These are phyloP conservation scores for Anolis carolinensis DNA, from an alignment of 2,113 vertebrate species.

Conservation along the genomic window DNA sequence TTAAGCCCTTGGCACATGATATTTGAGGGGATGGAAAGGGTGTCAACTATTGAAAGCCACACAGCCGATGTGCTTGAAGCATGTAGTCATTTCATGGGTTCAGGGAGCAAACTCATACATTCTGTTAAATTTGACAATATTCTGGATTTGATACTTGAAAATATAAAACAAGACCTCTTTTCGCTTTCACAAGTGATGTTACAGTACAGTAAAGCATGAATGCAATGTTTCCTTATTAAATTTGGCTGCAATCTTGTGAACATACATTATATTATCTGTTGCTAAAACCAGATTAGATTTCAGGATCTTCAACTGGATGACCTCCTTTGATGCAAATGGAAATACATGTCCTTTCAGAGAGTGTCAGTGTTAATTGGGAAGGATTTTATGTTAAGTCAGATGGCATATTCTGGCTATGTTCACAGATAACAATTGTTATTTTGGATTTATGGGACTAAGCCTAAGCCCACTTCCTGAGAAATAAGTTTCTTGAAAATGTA, in stretches of 20 bases:
- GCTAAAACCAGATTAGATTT: not conserved
- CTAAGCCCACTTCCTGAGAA: not conserved
- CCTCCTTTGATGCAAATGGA: conserved; percentile 16
- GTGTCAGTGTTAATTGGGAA: not conserved
- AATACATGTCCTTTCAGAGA: conserved; percentile 17
- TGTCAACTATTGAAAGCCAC: conserved; percentile 64
- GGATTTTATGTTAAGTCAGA: conserved; percentile 8
- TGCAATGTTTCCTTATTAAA: not conserved
- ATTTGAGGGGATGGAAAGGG: conserved; percentile 13
- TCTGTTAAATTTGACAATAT: conserved; percentile 51
- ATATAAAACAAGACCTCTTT: conserved; percentile 4
- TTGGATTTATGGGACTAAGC: not conserved
- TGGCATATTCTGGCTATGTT: not conserved
- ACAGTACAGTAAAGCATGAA: conserved; percentile 24
- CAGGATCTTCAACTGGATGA: not conserved
- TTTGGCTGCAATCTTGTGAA: not conserved
- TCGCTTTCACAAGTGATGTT: conserved; percentile 1
- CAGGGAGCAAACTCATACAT: conserved; percentile 31
- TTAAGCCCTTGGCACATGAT: conserved; percentile 54
- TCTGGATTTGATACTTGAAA: not conserved
- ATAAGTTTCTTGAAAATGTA: not conserved
- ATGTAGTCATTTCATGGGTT: conserved; percentile 62
- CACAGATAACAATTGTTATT: conserved; percentile 31
- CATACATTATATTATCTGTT: not conserved
- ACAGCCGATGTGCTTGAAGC: conserved; percentile 41